A percentile compares a stretch with the other conserved stretches of the same genome.
Evolutionary conservation across 2,888 invertebrate species (phyloP).

Genomic region (Uropetala carovei): DNA sequence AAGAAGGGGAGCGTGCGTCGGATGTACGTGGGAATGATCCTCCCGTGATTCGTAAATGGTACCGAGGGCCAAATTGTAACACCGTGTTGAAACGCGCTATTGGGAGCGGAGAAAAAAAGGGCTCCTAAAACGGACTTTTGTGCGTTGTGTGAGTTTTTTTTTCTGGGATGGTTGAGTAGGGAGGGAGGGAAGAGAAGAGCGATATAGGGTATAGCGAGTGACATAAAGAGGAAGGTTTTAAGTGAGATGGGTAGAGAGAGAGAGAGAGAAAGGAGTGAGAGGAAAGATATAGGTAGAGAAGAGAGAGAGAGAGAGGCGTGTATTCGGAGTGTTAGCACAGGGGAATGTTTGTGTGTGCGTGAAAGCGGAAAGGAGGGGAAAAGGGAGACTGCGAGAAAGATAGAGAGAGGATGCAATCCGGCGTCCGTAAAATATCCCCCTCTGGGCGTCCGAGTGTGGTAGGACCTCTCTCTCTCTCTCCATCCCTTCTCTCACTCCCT

Average conservation of each 20-base stretch:
- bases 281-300: background rate
- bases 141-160: background rate
- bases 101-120: background rate
- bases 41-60: constrained; percentile 6
- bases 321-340: background rate
- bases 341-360: too few relatives aligned
- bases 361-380: background rate
- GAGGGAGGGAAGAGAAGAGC: background rate
- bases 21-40: background rate
- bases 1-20: background rate
- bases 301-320: background rate
- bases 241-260: background rate
- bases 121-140: background rate
- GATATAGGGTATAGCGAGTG: background rate
- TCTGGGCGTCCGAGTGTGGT: background rate
- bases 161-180: background rate
- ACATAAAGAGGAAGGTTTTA: background rate
- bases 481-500: background rate
- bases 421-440: constrained; percentile 15
- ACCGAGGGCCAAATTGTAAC: background rate
- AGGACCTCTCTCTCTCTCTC: too few relatives aligned
- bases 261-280: background rate
- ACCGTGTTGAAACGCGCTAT: background rate
- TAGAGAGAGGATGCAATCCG: background rate
- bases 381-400: background rate